A percentile compares a stretch with the other conserved stretches of the same genome.
Evolutionary conservation across 2,888 invertebrate genomes (phyloP).

Genomic region (Timema cristinae): DNA sequence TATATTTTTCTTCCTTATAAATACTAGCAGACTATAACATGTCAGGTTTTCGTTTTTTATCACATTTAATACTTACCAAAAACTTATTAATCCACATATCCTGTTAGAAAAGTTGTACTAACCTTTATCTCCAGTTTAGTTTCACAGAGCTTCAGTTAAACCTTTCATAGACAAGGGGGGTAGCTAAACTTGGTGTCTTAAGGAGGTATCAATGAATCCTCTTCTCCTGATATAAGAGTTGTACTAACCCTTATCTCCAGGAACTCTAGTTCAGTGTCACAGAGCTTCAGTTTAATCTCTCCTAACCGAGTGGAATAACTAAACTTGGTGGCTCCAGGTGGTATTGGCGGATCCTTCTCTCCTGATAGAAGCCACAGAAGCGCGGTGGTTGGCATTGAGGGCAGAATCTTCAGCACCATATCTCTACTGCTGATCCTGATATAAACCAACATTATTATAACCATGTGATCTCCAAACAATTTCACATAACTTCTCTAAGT

Average conservation of each 20-base stretch:
- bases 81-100: neutral
- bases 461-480: too few relatives aligned
- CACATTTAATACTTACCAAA: neutral
- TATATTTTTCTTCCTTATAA: too few relatives aligned
- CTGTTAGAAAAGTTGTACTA: neutral
- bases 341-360: constrained; percentile 62
- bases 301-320: constrained; percentile 64
- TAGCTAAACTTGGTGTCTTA: constrained; percentile 72
- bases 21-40: too few relatives aligned
- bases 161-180: constrained; percentile 60
- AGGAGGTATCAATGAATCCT: constrained; percentile 68
- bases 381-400: constrained; percentile 6
- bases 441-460: constrained; percentile 16
- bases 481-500: too few relatives aligned
- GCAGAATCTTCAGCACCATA: constrained; percentile 23
- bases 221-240: constrained; percentile 25
- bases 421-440: constrained; percentile 36
- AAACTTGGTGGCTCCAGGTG: constrained; percentile 70
- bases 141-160: constrained; percentile 63
- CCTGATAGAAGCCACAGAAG: constrained; percentile 25
- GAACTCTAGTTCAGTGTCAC: constrained; percentile 66
- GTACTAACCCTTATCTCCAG: constrained; percentile 57
- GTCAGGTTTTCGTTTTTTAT: too few relatives aligned
- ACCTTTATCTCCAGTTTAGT: constrained; percentile 55
- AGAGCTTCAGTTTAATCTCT: constrained; percentile 60